phyloP scores from a whole-genome alignment of 1,140 invertebrate species.

The Drosophila biarmipes region DNA sequence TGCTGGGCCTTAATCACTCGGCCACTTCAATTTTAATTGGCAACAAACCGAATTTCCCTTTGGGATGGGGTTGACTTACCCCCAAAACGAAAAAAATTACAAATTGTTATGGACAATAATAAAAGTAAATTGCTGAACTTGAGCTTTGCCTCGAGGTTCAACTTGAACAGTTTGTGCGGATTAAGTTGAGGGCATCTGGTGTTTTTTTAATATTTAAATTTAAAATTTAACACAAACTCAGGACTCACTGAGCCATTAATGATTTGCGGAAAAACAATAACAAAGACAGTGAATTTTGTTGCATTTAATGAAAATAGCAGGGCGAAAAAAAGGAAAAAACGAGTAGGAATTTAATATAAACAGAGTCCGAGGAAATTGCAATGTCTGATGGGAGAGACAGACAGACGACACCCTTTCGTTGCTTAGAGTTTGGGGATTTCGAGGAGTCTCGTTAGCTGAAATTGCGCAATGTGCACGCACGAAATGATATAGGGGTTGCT shows the following conservation, averaged over 20 bases:
- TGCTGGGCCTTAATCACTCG: constrained; percentile 67
- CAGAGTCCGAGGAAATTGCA: constrained; percentile 62
- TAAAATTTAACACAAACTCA: constrained; percentile 50
- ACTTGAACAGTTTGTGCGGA: constrained; percentile 27
- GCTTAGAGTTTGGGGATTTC: constrained; percentile 29
- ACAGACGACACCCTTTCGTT: constrained; percentile 37
- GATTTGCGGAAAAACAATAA: constrained; percentile 55
- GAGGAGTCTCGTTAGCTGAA: constrained; percentile 71
- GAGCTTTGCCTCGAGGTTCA: constrained; percentile 11
- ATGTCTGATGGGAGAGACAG: constrained; percentile 21
- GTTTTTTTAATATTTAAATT: constrained; percentile 32
- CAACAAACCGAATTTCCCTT: constrained; percentile 67
- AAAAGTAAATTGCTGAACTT: constrained; percentile 55
- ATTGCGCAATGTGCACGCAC: constrained; percentile 79
- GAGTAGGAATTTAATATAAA: constrained; percentile 70
- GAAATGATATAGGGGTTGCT: constrained; percentile 40
- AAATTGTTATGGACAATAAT: constrained; percentile 65
- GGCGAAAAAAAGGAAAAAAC: constrained; percentile 12
- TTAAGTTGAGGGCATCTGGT: constrained; percentile 21
- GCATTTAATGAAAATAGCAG: constrained; percentile 76
- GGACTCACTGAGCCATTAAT: constrained; percentile 55
- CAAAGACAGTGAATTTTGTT: constrained; percentile 56
- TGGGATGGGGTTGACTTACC: constrained; percentile 35
- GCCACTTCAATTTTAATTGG: constrained; percentile 80
- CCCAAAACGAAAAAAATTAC: constrained; percentile 34